Percentiles rank a stretch among this genome's conserved stretches.
These are phyloP conservation scores for Petromus typicus DNA, from an alignment of 2,113 vertebrate species.

Conservation along the genomic window DNA sequence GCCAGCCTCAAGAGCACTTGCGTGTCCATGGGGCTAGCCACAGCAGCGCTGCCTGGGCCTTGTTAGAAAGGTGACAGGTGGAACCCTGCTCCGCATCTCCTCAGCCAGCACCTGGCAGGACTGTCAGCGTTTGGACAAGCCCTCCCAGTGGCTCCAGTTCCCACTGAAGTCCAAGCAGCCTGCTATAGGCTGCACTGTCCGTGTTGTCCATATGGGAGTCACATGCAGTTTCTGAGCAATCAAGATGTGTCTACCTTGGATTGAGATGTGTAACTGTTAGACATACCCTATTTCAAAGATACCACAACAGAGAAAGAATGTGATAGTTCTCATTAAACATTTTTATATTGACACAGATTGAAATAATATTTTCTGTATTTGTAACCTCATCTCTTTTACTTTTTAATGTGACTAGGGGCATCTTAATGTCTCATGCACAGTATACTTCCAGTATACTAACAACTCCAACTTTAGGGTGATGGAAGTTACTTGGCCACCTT, in stretches of 20 bases:
- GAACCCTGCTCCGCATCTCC: too few relatives aligned
- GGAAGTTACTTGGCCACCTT: neutral
- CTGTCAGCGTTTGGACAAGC: neutral
- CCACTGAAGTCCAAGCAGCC: neutral
- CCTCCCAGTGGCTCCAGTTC: neutral
- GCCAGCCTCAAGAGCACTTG: neutral
- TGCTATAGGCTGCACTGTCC: rapidly evolving
- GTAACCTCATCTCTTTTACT: neutral
- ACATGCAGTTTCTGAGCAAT: neutral
- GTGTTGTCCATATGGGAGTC: rapidly evolving
- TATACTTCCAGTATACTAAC: neutral
- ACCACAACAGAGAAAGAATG: neutral
- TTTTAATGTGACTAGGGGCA: neutral
- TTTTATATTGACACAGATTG: neutral
- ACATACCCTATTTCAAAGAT: neutral
- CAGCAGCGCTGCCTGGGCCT: neutral
- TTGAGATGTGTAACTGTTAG: neutral
- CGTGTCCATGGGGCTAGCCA: too few relatives aligned
- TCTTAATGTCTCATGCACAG: neutral
- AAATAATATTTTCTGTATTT: neutral
- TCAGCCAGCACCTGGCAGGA: too few relatives aligned
- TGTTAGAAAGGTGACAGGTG: neutral
- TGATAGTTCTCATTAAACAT: neutral
- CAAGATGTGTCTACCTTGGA: neutral
- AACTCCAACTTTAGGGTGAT: neutral